phyloP scores from a whole-genome alignment of 2,888 invertebrate species.

The Tiliacea citrago region DNA sequence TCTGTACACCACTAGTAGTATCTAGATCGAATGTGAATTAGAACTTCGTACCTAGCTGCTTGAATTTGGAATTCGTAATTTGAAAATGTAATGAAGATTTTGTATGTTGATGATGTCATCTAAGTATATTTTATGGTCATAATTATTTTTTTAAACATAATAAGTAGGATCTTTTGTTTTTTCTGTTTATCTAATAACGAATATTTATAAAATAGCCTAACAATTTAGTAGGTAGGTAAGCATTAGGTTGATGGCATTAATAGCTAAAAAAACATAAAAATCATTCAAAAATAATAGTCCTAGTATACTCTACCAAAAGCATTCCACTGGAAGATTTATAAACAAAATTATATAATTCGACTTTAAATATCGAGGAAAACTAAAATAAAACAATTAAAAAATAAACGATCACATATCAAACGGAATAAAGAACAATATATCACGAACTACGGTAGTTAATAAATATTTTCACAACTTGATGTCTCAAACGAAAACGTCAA shows the following conservation, averaged over 20 bases:
- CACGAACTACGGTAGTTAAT: conserved; percentile 67
- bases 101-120: conserved; percentile 8
- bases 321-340: conserved; percentile 66
- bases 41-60: conserved; percentile 48
- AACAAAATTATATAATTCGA: conserved; percentile 59
- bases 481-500: conserved; percentile 67
- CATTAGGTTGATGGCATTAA: conserved; percentile 38
- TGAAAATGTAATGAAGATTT: conserved; percentile 37
- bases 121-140: not conserved
- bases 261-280: conserved; percentile 42
- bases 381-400: conserved; percentile 43
- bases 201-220: conserved; percentile 8
- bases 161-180: not conserved
- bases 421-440: conserved; percentile 58
- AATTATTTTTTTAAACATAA: not conserved
- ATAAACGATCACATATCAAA: conserved; percentile 68
- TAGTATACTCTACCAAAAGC: conserved; percentile 56
- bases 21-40: conserved; percentile 68
- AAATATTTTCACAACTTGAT: conserved; percentile 72
- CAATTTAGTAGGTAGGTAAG: conserved; percentile 6
- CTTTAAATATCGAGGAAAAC: conserved; percentile 58
- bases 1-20: conserved; percentile 67
- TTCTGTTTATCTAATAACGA: not conserved
- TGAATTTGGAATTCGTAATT: conserved; percentile 48
- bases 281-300: conserved; percentile 29